A percentile compares a stretch with the other conserved stretches of the same genome.
Conservation (phyloP, 2,888 invertebrate genomes). For the Terebella lapidaria region DNA sequence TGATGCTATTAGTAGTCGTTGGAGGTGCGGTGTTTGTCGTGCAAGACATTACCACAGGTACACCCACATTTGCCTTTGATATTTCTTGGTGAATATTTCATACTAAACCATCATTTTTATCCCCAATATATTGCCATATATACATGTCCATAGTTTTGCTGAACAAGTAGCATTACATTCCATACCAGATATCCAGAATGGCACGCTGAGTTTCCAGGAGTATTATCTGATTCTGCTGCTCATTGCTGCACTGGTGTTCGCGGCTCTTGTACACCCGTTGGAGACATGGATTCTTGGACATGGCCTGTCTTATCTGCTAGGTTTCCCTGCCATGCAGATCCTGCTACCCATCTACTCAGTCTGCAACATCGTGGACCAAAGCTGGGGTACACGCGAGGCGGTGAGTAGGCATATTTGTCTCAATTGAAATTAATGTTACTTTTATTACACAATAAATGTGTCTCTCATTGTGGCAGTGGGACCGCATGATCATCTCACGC, state of each 20-base stretch:
- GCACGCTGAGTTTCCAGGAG: slow-evolving; percentile 26
- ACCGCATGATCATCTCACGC: too few species aligned
- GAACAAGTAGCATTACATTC: too few species aligned
- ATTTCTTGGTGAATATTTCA: background rate
- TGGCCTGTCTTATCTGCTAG: slow-evolving; percentile 30
- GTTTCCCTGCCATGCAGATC: slow-evolving; percentile 32
- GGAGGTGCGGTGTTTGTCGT: slow-evolving; percentile 27
- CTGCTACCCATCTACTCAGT: slow-evolving; percentile 32
- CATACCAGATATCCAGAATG: slow-evolving; percentile 24
- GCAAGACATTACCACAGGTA: slow-evolving; percentile 24
- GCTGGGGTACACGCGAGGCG: slow-evolving; percentile 33
- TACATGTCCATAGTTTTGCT: too few species aligned
- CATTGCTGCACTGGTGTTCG: slow-evolving; percentile 27
- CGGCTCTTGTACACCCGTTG: slow-evolving; percentile 28
- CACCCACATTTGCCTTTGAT: too few species aligned
- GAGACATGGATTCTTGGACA: slow-evolving; percentile 27
- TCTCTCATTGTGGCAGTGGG: too few species aligned
- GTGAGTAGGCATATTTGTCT: too few species aligned
- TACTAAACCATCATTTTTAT: background rate
- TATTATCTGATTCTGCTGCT: slow-evolving; percentile 30
- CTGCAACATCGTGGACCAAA: slow-evolving; percentile 34
- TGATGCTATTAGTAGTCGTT: slow-evolving; percentile 24
- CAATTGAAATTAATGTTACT: background rate
- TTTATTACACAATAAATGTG: background rate
- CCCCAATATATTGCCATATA: too few species aligned